Evolutionary conservation across 2,888 invertebrate genomes (phyloP).

Genomic region (Sarcophaga subvicina): DNA sequence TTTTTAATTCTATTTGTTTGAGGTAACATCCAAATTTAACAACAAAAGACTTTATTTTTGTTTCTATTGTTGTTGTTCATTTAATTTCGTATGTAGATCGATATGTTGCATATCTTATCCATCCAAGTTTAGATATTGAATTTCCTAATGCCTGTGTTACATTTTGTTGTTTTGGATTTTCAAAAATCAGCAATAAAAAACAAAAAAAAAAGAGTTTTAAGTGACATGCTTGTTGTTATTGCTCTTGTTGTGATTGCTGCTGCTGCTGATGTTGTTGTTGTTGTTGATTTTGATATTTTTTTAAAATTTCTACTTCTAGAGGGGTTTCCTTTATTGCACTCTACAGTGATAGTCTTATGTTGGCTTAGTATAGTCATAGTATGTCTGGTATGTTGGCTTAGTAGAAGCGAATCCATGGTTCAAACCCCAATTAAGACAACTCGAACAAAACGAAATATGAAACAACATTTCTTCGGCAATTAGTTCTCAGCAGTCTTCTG

Average conservation of each 20-base stretch:
- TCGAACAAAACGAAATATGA: no score
- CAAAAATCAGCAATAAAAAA: slow-evolving; percentile 29
- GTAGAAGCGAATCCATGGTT: no score
- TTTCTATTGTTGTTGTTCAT: slow-evolving; percentile 42
- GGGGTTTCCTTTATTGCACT: slow-evolving; percentile 35
- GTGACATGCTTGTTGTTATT: slow-evolving; percentile 63
- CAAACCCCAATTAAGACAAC: no score
- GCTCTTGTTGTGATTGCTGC: slow-evolving; percentile 37
- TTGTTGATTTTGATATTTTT: slow-evolving; percentile 5
- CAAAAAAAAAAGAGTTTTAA: slow-evolving; percentile 51
- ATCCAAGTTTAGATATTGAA: slow-evolving; percentile 75
- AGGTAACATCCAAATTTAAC: slow-evolving; percentile 47
- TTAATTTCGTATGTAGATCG: slow-evolving; percentile 61
- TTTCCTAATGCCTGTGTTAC: slow-evolving; percentile 79
- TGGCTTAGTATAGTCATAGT: no score
- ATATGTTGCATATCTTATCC: slow-evolving; percentile 56
- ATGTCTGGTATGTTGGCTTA: no score
- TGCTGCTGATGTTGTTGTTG: no score
- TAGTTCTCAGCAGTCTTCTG: no score
- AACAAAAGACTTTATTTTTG: slow-evolving; percentile 30
- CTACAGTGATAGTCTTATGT: neutral
- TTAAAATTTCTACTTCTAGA: slow-evolving; percentile 2
- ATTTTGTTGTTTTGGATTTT: slow-evolving; percentile 64
- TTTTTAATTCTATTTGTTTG: slow-evolving; percentile 1
- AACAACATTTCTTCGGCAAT: no score